Base-by-base conservation (phyloP, 2,888 invertebrate species). In the Zelleria hepariella region DNA sequence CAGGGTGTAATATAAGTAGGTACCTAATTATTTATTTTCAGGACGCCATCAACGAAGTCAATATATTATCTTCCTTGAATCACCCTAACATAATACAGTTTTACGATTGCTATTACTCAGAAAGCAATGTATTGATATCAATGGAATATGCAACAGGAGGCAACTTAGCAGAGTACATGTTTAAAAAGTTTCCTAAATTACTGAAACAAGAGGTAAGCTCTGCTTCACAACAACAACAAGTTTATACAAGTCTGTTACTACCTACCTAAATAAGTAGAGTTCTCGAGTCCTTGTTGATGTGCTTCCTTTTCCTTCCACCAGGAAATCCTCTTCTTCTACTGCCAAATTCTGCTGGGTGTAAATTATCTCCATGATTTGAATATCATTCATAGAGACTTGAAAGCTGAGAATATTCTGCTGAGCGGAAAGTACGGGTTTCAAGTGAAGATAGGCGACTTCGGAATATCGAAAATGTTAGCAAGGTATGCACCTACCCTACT, bases 111-210 rank as follows among this genome's bases (percentile, higher is more conserved):
- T 94, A 91, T 70, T 82, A 92, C 52, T 89, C 90, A 58, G 90
- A 92, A 55, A 90, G 90, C 61, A 75, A 82, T 62, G 90, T 91
- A 49, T 90, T 90, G 77, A 96, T 96, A 72, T 92, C 94, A n/a
- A 96, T 96, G 96, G 96, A 96, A 78, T 96, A 94, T 74, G 96
- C 96, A 2, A 91, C 91, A 66, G 92, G 92, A 64, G 95, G 96
- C 58, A 95, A 94, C 67, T 80, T 96, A 65, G 92, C 93, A 63
- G 93, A 94, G 64, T 92, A 91, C 66, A 90, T 96, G 75, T 90
- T 91, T 64, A 77, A 82, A 61, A 75, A 80, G 66, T 90, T 86
- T 70, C 90, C 90, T 1, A 89, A 90, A 63, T 75, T 84, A 62
- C 74, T 94, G 60, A 75, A 91, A 58, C 91, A 94, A 71, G 88